Conservation (phyloP, 2,113 vertebrate genomes). For the Cinclus cinclus region DNA sequence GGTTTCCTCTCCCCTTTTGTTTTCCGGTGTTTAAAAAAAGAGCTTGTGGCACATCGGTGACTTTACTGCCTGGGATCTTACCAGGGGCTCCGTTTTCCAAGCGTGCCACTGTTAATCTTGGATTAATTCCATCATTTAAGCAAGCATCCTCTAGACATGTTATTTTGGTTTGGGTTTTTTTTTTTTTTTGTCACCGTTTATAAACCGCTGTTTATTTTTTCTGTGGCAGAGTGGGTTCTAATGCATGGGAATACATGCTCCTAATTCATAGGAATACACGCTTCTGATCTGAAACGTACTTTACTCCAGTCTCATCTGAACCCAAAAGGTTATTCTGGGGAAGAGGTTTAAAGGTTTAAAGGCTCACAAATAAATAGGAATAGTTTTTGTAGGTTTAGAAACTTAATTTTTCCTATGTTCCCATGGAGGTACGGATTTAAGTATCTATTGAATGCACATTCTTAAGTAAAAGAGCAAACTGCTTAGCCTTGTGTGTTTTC, state of each 20-base stretch:
- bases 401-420: not conserved
- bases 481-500: not conserved
- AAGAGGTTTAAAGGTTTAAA: not conserved
- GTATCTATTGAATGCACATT: rapidly evolving
- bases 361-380: not conserved
- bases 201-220: not conserved
- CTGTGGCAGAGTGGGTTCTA: not conserved
- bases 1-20: conserved; percentile 21
- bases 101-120: not conserved
- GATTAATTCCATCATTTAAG: not conserved
- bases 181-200: not conserved
- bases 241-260: not conserved
- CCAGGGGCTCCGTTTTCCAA: not conserved
- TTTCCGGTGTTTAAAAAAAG: not conserved
- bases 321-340: not conserved
- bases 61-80: not conserved
- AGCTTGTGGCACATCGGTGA: not conserved
- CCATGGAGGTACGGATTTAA: not conserved
- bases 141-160: not conserved
- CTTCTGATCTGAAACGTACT: not conserved
- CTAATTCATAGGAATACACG: not conserved
- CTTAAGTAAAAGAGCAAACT: not conserved
- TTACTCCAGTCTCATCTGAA: not conserved
- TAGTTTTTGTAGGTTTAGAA: not conserved
- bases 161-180: not conserved